Base-by-base conservation (phyloP, 2,797 vertebrate genomes). In the Aulostomus chinensis region DNA sequence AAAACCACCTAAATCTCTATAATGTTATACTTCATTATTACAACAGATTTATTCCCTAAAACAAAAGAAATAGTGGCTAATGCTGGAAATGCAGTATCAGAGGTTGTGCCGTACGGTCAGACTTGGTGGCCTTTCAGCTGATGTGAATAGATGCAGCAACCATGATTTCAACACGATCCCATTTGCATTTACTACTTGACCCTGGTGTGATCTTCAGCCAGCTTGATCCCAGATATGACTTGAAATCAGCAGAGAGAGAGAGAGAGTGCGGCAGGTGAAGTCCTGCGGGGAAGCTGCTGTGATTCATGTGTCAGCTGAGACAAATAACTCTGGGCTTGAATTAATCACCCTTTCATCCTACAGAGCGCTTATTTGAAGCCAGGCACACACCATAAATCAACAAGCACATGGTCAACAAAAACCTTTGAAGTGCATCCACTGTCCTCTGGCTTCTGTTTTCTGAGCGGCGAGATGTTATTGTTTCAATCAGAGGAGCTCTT, bases 121-220 rank as follows among this genome's bases (percentile, higher is more conserved):
- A 16, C 17, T 1, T 14, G 7, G 3, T 40, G 45, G 40, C 21
- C 34, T 32, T 26, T 67, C 7, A 17, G 46, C 49, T 51, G 62
- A 64, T 2, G 5, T 30, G 16, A 42, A 11, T 35, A 20, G 10
- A 33, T 12, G 12, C 33, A 14, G 53, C 17, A 29, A 9, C 22
- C 16, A n/a, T 29, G 9, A 6, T n/a, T 34, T 29, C 9, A 47
- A 48, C 29, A 10, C 43, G 43, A n/a, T 4, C 16, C 7, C 0
- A 67, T 79, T 55, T 69, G 55, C 64, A 66, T 74, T 11, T n/a
- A 25, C 43, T 12, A 5, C 28, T 11, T 11, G 45, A 73, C 50
- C 41, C 22, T 0, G 1, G 18, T 0, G 3, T 5, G 24, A 56
- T 20, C 58, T 37, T 16, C 38, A 9, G 9, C 36, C 11, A 0